Percentiles rank a stretch among this genome's conserved stretches.
Evolutionary conservation across 2,888 invertebrate species (phyloP).

Genomic region (Megastigmus dorsalis): DNA sequence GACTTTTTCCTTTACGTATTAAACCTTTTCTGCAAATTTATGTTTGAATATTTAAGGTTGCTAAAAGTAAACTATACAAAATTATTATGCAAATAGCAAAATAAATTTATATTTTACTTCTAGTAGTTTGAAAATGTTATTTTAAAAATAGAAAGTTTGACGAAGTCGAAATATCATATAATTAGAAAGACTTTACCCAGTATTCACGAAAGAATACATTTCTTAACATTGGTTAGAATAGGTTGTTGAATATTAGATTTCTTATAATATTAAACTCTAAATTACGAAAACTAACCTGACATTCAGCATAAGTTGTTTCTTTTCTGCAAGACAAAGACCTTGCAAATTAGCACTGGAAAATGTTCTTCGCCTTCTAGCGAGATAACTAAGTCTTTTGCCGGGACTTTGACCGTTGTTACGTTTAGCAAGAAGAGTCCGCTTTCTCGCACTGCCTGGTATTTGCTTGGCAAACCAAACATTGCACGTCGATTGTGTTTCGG

Average conservation of each 20-base stretch:
- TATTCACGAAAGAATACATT: not conserved
- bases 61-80: too few relatives aligned
- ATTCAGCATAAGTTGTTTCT: constrained; percentile 80
- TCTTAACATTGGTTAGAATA: not conserved
- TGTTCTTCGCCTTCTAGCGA: constrained; percentile 84
- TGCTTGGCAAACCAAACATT: constrained; percentile 78
- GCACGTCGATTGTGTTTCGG: constrained; percentile 83
- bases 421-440: constrained; percentile 78
- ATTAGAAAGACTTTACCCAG: not conserved
- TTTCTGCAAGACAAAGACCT: constrained; percentile 67
- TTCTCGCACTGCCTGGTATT: constrained; percentile 80
- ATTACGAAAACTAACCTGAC: constrained; percentile 82
- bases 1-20: constrained; percentile 76
- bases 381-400: constrained; percentile 84
- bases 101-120: constrained; percentile 15
- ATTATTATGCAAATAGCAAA: not conserved
- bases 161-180: too few relatives aligned
- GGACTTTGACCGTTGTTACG: constrained; percentile 80
- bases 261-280: too few relatives aligned
- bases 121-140: too few relatives aligned
- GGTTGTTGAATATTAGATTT: constrained; percentile 2
- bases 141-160: too few relatives aligned
- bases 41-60: too few relatives aligned
- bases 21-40: constrained; percentile 67
- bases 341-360: constrained; percentile 84